Evolutionary conservation across 2,797 vertebrate genomes (phyloP).

Genomic region (Halcyon chelicuti): DNA sequence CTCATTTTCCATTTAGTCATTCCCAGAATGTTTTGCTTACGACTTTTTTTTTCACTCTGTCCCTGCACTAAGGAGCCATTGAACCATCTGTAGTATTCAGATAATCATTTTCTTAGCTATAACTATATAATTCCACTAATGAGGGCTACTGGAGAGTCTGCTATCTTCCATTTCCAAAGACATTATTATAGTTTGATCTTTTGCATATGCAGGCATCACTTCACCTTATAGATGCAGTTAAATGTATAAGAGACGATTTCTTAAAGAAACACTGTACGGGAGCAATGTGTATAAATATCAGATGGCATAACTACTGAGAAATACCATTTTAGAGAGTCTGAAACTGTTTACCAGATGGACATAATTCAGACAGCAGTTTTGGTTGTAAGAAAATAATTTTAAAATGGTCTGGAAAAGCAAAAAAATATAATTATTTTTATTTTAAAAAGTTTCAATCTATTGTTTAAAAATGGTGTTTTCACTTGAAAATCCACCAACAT

Average conservation of each 20-base stretch:
- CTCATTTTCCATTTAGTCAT: conserved; percentile 69
- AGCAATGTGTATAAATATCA: neutral
- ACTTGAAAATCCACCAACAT: neutral
- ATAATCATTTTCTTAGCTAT: conserved; percentile 64
- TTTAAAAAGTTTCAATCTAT: neutral
- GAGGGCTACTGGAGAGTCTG: conserved; percentile 62
- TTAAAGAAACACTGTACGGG: conserved; percentile 19
- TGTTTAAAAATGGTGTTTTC: neutral
- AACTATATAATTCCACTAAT: conserved; percentile 65
- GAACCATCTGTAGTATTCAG: conserved; percentile 69
- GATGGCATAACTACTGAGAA: neutral
- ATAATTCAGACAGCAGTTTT: neutral
- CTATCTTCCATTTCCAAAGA: conserved; percentile 61
- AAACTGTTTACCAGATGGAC: neutral
- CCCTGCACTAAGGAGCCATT: conserved; percentile 63
- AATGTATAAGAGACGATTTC: conserved; percentile 10
- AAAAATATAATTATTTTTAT: neutral
- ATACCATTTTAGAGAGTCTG: neutral
- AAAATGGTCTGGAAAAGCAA: neutral
- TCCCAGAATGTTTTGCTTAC: conserved; percentile 62
- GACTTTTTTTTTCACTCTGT: conserved; percentile 28
- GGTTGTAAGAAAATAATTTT: neutral
- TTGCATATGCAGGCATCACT: conserved; percentile 41
- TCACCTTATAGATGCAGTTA: conserved; percentile 39
- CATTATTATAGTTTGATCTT: conserved; percentile 64